Base-by-base conservation (phyloP, 2,113 vertebrate genomes). In the Thunnus thynnus region DNA sequence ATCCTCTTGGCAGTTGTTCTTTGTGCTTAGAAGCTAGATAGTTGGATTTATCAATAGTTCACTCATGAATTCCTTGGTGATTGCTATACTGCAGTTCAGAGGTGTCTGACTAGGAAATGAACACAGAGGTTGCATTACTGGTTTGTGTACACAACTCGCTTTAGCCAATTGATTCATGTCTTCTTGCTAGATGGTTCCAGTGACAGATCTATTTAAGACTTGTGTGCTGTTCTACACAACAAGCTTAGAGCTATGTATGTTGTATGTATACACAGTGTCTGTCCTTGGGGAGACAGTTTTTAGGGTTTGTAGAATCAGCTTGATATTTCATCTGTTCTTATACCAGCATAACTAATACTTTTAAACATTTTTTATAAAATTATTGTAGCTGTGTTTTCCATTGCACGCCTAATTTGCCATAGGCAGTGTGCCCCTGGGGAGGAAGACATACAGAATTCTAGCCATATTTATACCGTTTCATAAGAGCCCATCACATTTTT, bases 81-180 rank as follows among this genome's bases (percentile, higher is more conserved):
- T 16, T 69, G 61, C 62, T 62, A 46, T 12, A 48, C 8, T 66
- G 58, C 77, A 57, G 71, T 73, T 74, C 11, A 17, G 73, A 73
- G 77, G 67, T 77, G 55, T 83, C 30, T 81, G 76, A 78, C 60
- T 56, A 64, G 75, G 30, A 67, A 77, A 58, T 66, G 48, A 87
- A 74, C 67, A 74, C 57, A 48, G 62, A 74, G 77, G 80, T 68
- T 3, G 18, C 52, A 55, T 60, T 80, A 13, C 46, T 64, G 76
- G 54, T 80, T 70, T 58, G 54, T 73, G 82, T 79, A 56, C 47
- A 62, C 64, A 70, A 44, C 56, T 69, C 11, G n/a, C 65, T 57
- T 56, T 2, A 20, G 44, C 20, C 57, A 82, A 52, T 56, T 84
- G 83, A 76, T 82, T 86, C 71, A 48, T 76, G 56, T 79, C 67